These are phyloP conservation scores for Nesospiza acunhae DNA, from an alignment of 2,113 vertebrate genomes.

Conservation along the genomic window DNA sequence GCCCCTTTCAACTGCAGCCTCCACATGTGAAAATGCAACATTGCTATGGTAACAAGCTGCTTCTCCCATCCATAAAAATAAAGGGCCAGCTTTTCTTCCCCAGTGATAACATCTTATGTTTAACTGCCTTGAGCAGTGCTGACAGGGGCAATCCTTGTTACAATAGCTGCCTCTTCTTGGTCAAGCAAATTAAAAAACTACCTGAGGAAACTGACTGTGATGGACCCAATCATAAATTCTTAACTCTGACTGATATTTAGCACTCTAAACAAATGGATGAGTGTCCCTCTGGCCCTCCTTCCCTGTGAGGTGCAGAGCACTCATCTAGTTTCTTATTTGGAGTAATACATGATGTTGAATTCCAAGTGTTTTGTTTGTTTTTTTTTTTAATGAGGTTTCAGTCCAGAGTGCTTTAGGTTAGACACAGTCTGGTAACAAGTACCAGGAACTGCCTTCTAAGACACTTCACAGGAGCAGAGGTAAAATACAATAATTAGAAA, in stretches of 20 bases:
- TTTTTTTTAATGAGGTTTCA: not conserved
- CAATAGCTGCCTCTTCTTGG: not conserved
- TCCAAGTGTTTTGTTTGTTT: not conserved
- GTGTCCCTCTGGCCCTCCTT: not conserved
- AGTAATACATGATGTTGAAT: not conserved
- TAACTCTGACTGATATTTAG: not conserved
- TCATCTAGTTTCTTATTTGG: not conserved
- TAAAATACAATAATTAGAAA: not conserved
- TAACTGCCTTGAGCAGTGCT: not conserved
- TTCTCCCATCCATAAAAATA: conserved; percentile 26
- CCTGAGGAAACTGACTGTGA: not conserved
- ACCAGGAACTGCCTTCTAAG: not conserved
- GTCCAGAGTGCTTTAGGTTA: not conserved
- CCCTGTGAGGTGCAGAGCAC: not conserved
- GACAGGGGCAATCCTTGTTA: conserved; percentile 30
- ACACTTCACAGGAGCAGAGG: not conserved
- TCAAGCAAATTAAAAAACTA: conserved; percentile 32
- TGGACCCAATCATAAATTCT: not conserved
- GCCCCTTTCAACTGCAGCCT: conserved; percentile 8
- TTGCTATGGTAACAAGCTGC: conserved; percentile 20
- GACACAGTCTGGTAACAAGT: not conserved
- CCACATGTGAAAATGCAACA: not conserved
- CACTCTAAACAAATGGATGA: not conserved
- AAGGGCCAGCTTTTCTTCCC: conserved; percentile 42
- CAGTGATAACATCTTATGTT: conserved; percentile 22